Evolutionary conservation across 2,888 invertebrate species (phyloP), one percentile per base, ranked within the genome.

Genomic region (Eristalinus aeneus): DNA sequence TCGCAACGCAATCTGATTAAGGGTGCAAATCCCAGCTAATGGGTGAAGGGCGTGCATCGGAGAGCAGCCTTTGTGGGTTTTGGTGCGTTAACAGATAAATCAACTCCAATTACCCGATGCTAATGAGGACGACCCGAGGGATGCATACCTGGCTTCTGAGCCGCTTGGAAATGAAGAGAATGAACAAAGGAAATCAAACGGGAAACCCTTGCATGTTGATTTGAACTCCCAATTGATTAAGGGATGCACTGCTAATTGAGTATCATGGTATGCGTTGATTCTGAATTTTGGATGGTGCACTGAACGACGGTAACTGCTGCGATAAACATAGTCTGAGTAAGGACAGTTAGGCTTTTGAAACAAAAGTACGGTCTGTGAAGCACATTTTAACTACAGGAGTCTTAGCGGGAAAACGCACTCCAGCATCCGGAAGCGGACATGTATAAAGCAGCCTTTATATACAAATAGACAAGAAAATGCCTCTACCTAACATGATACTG

Each of bases 1-100:
- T 73, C 36, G 73, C 73, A 73, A 64, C 64, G 73, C 34, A 16
- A 27, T 36, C 27, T 64, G 64, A 73, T 73, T 64, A 73, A 46
- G 64, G 73, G 46, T 56, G 73, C 54, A 23, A 39, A n/a, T 36
- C 73, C 54, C 16, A 2, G 5, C 22, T 34, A 27, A 69, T 69
- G 36, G 54, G 22, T 34, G 32, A 10, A 32, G 8, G 53, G 39
- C 46, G 32, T 32, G 32, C 61, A 39, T 31, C 32, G 12, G 31
- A 27, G 1, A 27, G 31, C 12, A 16, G 1, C 32, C 23, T 31
- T 65, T 46, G 46, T 31, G 46, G 46, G 65, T 65, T 65, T 10
- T 27, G 16, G 46, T 65, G n/a, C 31, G n/a, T 65, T 65, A 16
- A 23, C 1, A 65, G 46, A 65, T 65, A 65, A 65, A 65, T 65